phyloP scores from a whole-genome alignment of 2,888 invertebrate species.

The Carcina quercana region DNA sequence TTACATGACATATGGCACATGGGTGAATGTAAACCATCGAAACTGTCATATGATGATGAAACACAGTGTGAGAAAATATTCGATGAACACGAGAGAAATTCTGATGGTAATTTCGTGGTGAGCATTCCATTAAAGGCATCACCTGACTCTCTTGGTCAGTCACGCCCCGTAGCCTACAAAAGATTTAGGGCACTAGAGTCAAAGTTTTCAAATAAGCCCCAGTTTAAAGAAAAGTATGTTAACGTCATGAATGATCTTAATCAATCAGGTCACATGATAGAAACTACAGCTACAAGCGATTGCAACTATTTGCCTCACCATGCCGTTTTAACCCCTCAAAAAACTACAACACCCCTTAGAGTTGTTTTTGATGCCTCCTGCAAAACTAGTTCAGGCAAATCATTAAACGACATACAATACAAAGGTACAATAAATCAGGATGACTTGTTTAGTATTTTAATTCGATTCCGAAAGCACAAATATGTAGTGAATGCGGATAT shows the following conservation, averaged over 20 bases:
- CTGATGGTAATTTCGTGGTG: conserved; percentile 11
- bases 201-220: conserved; percentile 4
- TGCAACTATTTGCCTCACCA: conserved; percentile 8
- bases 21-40: background rate
- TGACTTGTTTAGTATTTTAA: conserved; percentile 6
- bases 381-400: conserved; percentile 4
- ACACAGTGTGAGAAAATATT: conserved; percentile 6
- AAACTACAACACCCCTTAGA: conserved; percentile 6
- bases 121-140: conserved; percentile 2
- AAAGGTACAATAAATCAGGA: conserved; percentile 9
- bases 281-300: background rate
- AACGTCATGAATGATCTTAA: conserved; percentile 5
- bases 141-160: conserved; percentile 1
- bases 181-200: conserved; percentile 3
- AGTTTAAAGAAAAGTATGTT: conserved; percentile 5
- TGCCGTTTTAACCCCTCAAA: conserved; percentile 1
- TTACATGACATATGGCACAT: background rate
- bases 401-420: conserved; percentile 9
- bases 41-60: conserved; percentile 6
- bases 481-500: conserved; percentile 9
- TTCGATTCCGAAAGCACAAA: conserved; percentile 7
- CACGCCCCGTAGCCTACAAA: conserved; percentile 2
- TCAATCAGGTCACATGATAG: conserved; percentile 3
- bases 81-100: conserved; percentile 2
- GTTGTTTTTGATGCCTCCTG: conserved; percentile 6